Percentiles rank a stretch among this genome's conserved stretches.
phyloP scores from a whole-genome alignment of 2,888 invertebrate genomes.

The Lasioglossum marginatum region DNA sequence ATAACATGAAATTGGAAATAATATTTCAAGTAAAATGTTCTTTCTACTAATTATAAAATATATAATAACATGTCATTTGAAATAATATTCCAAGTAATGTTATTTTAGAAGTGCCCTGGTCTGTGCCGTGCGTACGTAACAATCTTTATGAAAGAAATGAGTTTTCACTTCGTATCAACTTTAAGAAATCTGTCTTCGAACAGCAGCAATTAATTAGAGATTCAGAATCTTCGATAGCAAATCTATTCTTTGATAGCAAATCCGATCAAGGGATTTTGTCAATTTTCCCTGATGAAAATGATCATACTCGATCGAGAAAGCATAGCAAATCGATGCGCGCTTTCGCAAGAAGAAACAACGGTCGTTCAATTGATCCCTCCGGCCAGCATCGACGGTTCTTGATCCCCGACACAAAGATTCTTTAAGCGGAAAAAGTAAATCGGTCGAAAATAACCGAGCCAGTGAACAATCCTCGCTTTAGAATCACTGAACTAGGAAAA shows the following conservation, averaged over 20 bases:
- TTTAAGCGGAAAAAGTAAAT: constrained; percentile 59
- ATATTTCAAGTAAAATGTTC: no score
- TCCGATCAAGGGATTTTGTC: not conserved
- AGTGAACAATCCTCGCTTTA: constrained; percentile 42
- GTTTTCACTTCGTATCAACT: not conserved
- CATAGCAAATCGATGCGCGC: not conserved
- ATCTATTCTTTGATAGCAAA: not conserved
- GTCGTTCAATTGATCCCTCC: constrained; percentile 12
- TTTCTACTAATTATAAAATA: no score
- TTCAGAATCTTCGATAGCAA: not conserved
- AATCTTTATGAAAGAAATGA: not conserved
- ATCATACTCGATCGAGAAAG: not conserved
- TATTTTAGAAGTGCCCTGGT: no score
- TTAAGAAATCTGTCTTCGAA: not conserved
- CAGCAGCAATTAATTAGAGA: not conserved
- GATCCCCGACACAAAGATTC: constrained; percentile 35
- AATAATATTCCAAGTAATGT: no score
- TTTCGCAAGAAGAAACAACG: constrained; percentile 1
- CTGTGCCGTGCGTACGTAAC: not conserved
- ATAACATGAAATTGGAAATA: no score
- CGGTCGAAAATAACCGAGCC: constrained; percentile 55
- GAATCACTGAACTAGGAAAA: constrained; percentile 19
- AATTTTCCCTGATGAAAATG: not conserved
- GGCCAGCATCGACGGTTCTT: constrained; percentile 29
- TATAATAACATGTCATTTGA: no score